These are phyloP conservation scores for Muscicapa adusta DNA, from an alignment of 2,113 vertebrate species.

Conservation along the genomic window DNA sequence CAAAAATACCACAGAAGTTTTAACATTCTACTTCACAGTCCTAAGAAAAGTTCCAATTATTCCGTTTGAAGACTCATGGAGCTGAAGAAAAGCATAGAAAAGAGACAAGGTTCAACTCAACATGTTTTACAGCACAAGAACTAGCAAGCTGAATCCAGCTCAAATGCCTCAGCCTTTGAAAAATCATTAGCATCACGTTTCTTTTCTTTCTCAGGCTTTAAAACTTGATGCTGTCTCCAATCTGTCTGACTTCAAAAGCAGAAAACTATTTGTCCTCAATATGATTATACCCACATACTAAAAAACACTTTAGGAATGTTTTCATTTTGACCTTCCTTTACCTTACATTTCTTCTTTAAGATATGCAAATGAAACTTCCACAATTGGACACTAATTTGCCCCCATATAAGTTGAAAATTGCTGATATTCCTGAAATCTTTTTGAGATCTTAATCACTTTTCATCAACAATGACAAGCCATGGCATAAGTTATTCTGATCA, in stretches of 20 bases:
- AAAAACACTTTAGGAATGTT: neutral
- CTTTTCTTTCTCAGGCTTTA: neutral
- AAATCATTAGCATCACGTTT: neutral
- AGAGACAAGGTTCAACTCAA: neutral
- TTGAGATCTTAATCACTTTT: neutral
- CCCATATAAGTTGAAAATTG: neutral
- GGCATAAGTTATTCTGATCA: neutral
- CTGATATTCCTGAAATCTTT: neutral
- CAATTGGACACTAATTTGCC: neutral
- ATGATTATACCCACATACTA: neutral
- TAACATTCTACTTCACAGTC: neutral
- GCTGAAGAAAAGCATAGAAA: neutral
- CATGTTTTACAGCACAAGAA: neutral
- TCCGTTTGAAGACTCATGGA: conserved; percentile 9
- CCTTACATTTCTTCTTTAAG: neutral
- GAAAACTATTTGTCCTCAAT: neutral
- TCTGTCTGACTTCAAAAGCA: conserved; percentile 22
- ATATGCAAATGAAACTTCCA: neutral
- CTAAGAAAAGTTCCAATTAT: neutral
- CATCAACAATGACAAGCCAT: neutral
- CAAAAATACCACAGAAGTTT: neutral
- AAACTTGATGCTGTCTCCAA: neutral
- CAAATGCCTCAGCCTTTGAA: conserved; percentile 3
- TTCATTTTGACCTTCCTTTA: neutral
- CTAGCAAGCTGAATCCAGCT: neutral